These are phyloP conservation scores for Panzeria rudis DNA, from an alignment of 2,888 invertebrate genomes.

Conservation along the genomic window DNA sequence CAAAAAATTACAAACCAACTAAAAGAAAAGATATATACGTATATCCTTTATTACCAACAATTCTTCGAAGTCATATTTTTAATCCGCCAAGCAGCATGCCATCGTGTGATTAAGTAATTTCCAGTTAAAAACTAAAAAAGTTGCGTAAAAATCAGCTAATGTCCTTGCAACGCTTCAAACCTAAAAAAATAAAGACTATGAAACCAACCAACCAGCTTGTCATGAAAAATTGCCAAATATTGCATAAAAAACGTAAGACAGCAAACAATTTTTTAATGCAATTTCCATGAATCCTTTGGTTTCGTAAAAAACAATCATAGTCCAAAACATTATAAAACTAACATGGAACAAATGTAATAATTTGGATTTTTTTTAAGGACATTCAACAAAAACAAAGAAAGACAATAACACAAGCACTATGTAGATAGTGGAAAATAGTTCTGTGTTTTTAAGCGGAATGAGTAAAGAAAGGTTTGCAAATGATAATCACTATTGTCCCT, in stretches of 20 bases:
- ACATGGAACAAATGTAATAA: slow-evolving; percentile 27
- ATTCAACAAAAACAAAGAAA: neutral
- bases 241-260: slow-evolving; percentile 71
- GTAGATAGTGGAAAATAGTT: slow-evolving; percentile 15
- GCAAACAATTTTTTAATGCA: slow-evolving; percentile 21
- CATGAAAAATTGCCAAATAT: slow-evolving; percentile 70
- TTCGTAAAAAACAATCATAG: slow-evolving; percentile 36
- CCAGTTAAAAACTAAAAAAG: slow-evolving; percentile 57
- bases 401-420: neutral
- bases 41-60: slow-evolving; percentile 2
- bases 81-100: slow-evolving; percentile 46
- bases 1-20: neutral
- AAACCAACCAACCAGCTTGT: slow-evolving; percentile 35
- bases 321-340: slow-evolving; percentile 1
- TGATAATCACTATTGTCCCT: slow-evolving; percentile 33
- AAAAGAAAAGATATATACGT: no score
- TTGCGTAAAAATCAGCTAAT: slow-evolving; percentile 67
- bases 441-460: slow-evolving; percentile 28
- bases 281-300: slow-evolving; percentile 68
- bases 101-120: slow-evolving; percentile 24
- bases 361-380: slow-evolving; percentile 52
- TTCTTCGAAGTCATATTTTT: slow-evolving; percentile 53
- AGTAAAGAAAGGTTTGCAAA: slow-evolving; percentile 59
- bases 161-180: slow-evolving; percentile 28
- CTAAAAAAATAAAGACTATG: slow-evolving; percentile 27